Conservation (phyloP, 2,888 invertebrate genomes). For the Acanthosoma haemorrhoidale region DNA sequence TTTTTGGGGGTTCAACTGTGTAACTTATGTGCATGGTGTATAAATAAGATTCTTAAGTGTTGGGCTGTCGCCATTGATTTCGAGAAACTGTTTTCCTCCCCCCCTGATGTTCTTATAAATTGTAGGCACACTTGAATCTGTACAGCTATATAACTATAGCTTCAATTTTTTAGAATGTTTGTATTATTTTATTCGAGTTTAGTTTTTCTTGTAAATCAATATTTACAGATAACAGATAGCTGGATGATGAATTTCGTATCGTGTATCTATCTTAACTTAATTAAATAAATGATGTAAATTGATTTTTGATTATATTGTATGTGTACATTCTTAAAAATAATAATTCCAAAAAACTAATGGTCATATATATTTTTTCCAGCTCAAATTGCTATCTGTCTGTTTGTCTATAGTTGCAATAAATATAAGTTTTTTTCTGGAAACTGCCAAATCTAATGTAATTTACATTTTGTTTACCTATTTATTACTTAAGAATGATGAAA, state of each 20-base stretch:
- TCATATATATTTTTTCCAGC: slow-evolving; percentile 37
- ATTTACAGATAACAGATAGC: slow-evolving; percentile 34
- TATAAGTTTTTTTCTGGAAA: slow-evolving; percentile 35
- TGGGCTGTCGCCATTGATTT: slow-evolving; percentile 15
- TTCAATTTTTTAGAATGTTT: slow-evolving; percentile 31
- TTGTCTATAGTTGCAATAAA: slow-evolving; percentile 40
- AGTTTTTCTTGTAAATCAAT: slow-evolving; percentile 27
- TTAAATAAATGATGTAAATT: slow-evolving; percentile 28
- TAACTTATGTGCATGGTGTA: slow-evolving; percentile 8
- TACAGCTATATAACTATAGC: slow-evolving; percentile 33
- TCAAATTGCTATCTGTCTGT: slow-evolving; percentile 38
- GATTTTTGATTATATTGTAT: slow-evolving; percentile 30
- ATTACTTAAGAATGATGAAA: slow-evolving; percentile 25
- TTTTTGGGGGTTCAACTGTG: slow-evolving; percentile 16
- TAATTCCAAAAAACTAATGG: slow-evolving; percentile 27
- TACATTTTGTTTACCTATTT: slow-evolving; percentile 29
- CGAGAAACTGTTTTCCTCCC: slow-evolving; percentile 20
- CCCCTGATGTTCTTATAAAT: slow-evolving; percentile 21
- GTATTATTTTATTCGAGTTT: slow-evolving; percentile 29
- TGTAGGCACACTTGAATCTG: slow-evolving; percentile 25
- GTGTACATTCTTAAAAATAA: slow-evolving; percentile 31
- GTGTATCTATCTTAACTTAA: slow-evolving; percentile 29
- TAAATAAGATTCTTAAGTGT: slow-evolving; percentile 18
- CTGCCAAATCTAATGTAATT: slow-evolving; percentile 29
- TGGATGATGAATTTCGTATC: slow-evolving; percentile 21